A percentile compares a stretch with the other conserved stretches of the same genome.
phyloP scores from a whole-genome alignment of 2,888 invertebrate species.

The Drosophila quinaria region DNA sequence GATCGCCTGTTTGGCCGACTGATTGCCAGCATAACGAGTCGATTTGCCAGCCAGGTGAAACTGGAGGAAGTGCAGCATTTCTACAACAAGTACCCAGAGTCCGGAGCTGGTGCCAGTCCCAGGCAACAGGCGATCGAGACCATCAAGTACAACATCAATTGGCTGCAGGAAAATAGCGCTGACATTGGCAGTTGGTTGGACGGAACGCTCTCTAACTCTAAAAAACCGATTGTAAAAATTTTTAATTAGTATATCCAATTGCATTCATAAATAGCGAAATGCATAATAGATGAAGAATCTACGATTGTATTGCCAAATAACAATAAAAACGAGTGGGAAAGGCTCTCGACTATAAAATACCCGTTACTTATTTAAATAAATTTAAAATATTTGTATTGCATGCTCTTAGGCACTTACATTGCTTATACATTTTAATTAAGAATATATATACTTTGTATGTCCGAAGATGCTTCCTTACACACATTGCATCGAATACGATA shows the following conservation, averaged over 20 bases:
- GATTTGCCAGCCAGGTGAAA: slow-evolving; percentile 89
- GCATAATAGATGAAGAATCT: slow-evolving; percentile 32
- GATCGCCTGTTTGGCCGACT: slow-evolving; percentile 92
- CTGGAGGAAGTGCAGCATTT: slow-evolving; percentile 91
- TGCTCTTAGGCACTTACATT: no score
- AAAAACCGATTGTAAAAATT: slow-evolving; percentile 52
- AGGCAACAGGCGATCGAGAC: slow-evolving; percentile 92
- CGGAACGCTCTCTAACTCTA: slow-evolving; percentile 30
- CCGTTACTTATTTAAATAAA: no score
- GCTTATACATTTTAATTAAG: no score
- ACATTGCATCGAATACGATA: no score
- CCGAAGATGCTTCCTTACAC: no score
- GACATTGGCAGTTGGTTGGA: slow-evolving; percentile 88
- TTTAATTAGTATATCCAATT: slow-evolving; percentile 26
- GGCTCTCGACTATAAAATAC: no score
- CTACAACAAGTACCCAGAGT: slow-evolving; percentile 91
- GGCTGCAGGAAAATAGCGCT: slow-evolving; percentile 88
- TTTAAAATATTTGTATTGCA: no score
- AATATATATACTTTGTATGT: no score
- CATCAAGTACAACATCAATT: slow-evolving; percentile 92
- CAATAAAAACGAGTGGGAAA: no score
- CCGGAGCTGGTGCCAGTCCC: slow-evolving; percentile 92
- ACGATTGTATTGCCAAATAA: slow-evolving; percentile 21
- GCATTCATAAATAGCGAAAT: slow-evolving; percentile 29
- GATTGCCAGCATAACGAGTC: slow-evolving; percentile 89